Evolutionary conservation across 1,140 invertebrate genomes (phyloP), one percentile per base, ranked within the genome.

Genomic region (Harlomillsia oculata): DNA sequence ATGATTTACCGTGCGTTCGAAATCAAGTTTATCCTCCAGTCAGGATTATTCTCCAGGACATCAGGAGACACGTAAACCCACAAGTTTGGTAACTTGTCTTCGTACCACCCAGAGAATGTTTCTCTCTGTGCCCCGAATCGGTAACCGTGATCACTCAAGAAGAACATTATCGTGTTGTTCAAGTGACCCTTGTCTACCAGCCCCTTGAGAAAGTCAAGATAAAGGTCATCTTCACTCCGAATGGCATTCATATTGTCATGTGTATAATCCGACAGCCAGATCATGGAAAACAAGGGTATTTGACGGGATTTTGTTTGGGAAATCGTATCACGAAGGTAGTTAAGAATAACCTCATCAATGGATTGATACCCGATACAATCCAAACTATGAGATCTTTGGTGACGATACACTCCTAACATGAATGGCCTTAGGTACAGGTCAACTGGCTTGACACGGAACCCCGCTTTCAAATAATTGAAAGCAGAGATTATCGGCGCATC

Each of bases 371-470:
- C 61, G n/a, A 63, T 43, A 21, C 61, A 63, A 25, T 63, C 61
- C 6, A 56, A 29, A 14, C 39, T 55, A 34, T 34, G 55, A 14
- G 18, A 46, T 53, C 51, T n/a, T n/a, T 28, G 30, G 40, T 49
- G n/a, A n/a, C 3, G 5, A 46, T 6, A 46, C 26, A 54, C 50
- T 13, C 80, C 79, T 32, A 70, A 32, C 39, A 56, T 80, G 68
- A 87, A 89, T 0, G 85, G 83, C 34, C 85, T 73, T 32, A 84
- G 73, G 63, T 89, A 91, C 67, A 87, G 90, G 69, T 93, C 85
- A 0, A 84, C 86, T 0, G 89, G 89, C 26, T 80, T 80, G 20
- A 80, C 72, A 5, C 77, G 72, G 69, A 94, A 94, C 2, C 90
- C 89, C 30, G 74, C 72, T 68, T 84, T 87, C 5, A 80, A 66